Evolutionary conservation across 2,113 vertebrate species (phyloP).

Genomic region (Solenodon paradoxus): DNA sequence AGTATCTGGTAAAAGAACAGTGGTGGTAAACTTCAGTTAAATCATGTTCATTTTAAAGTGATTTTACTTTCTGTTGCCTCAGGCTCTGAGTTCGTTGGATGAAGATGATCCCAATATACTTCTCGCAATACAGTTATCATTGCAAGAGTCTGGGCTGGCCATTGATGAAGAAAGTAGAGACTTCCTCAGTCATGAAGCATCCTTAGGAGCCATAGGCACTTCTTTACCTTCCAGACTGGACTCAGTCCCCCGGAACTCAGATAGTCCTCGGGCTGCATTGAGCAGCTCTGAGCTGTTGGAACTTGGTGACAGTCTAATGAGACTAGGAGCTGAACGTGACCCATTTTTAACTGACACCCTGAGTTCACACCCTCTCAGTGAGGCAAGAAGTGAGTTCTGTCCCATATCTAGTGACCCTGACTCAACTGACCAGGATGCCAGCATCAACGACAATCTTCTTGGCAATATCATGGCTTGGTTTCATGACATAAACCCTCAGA

Average conservation of each 20-base stretch:
- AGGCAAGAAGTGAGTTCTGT: conserved; percentile 81
- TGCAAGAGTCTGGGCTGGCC: conserved; percentile 94
- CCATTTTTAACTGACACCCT: conserved; percentile 85
- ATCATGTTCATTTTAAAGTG: conserved; percentile 16
- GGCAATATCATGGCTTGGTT: conserved; percentile 99
- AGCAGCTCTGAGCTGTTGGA: conserved; percentile 97
- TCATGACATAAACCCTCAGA: conserved; percentile 98
- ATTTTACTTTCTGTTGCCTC: conserved; percentile 63
- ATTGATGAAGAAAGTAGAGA: conserved; percentile 87
- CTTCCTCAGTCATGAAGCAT: conserved; percentile 88
- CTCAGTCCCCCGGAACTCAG: conserved; percentile 84
- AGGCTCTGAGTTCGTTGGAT: conserved; percentile 95
- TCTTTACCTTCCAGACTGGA: conserved; percentile 95
- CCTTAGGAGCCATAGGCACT: conserved; percentile 94
- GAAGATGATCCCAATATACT: conserved; percentile 98
- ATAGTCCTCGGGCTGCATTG: conserved; percentile 87
- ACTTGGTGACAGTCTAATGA: conserved; percentile 91
- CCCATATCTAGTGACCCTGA: conserved; percentile 85
- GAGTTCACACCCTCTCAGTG: conserved; percentile 82
- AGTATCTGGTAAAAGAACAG: neutral
- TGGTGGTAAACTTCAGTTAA: neutral
- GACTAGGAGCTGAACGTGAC: conserved; percentile 87
- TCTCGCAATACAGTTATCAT: conserved; percentile 96
- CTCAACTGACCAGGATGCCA: conserved; percentile 84
- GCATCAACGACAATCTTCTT: conserved; percentile 92